Evolutionary conservation across 1,140 invertebrate genomes (phyloP).

Genomic region (Polypedilum vanderplanki): DNA sequence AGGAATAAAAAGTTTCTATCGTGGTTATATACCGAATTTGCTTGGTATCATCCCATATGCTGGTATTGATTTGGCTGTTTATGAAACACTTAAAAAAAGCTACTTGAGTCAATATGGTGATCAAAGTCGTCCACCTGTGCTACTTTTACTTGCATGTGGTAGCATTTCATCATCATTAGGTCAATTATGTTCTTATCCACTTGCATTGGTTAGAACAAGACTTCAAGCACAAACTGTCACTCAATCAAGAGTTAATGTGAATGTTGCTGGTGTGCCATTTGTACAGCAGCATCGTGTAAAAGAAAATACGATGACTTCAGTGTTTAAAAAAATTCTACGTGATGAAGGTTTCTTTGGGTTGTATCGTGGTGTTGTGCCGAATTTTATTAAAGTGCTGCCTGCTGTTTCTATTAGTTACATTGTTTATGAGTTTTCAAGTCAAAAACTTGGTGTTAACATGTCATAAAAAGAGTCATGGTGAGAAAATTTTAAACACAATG

Average conservation of each 20-base stretch:
- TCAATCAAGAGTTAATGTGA: background rate
- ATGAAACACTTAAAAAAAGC: slow-evolving; percentile 87
- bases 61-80: slow-evolving; percentile 96
- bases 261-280: slow-evolving; percentile 15
- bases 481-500: too few relatives aligned
- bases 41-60: slow-evolving; percentile 98
- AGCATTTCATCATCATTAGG: slow-evolving; percentile 89
- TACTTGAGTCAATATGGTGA: slow-evolving; percentile 64
- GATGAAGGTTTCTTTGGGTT: slow-evolving; percentile 85
- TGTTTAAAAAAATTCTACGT: slow-evolving; percentile 78
- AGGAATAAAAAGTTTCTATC: slow-evolving; percentile 83
- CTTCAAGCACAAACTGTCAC: slow-evolving; percentile 86
- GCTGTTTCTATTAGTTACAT: slow-evolving; percentile 96
- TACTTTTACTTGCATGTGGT: slow-evolving; percentile 83
- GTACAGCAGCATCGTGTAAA: slow-evolving; percentile 35
- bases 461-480: slow-evolving; percentile 36
- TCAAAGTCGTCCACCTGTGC: slow-evolving; percentile 66
- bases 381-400: slow-evolving; percentile 88
- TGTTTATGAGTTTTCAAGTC: slow-evolving; percentile 77
- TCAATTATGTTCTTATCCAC: slow-evolving; percentile 93
- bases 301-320: slow-evolving; percentile 69
- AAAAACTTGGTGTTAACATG: slow-evolving; percentile 43
- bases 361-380: slow-evolving; percentile 94
- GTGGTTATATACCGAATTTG: slow-evolving; percentile 93
- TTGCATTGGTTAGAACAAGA: slow-evolving; percentile 89